Percentiles rank a stretch among this genome's conserved stretches.
phyloP scores from a whole-genome alignment of 2,888 invertebrate species.

The Bursaphelenchus okinawaensis region DNA sequence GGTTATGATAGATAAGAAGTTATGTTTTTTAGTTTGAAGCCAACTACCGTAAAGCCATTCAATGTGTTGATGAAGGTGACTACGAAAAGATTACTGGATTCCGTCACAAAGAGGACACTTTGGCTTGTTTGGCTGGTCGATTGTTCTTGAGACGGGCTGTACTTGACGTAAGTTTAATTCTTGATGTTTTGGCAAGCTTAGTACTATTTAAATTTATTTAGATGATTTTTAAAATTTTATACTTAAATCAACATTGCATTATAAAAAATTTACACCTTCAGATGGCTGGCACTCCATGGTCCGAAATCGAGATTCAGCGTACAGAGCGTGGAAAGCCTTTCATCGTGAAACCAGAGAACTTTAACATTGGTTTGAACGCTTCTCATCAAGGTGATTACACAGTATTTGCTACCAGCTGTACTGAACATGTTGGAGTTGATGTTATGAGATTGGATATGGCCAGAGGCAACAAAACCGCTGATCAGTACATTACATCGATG shows the following conservation, averaged over 20 bases:
- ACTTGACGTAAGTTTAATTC: conserved; percentile 26
- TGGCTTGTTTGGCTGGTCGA: conserved; percentile 50
- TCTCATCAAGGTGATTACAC: conserved; percentile 58
- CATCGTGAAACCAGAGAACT: conserved; percentile 37
- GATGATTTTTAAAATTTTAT: neutral
- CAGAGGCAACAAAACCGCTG: conserved; percentile 52
- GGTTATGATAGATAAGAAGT: neutral
- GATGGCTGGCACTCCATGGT: conserved; percentile 49
- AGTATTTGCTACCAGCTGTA: conserved; percentile 53
- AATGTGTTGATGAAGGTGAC: conserved; percentile 52
- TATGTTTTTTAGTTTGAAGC: conserved; percentile 39
- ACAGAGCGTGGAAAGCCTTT: conserved; percentile 56
- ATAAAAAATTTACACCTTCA: too few species aligned
- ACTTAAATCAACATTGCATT: neutral
- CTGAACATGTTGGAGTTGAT: conserved; percentile 52
- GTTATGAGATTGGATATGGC: conserved; percentile 54
- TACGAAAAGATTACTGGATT: conserved; percentile 42
- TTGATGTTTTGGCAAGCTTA: neutral
- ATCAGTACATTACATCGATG: conserved; percentile 57
- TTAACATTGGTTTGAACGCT: conserved; percentile 51
- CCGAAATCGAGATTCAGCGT: conserved; percentile 46
- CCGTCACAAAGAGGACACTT: conserved; percentile 51
- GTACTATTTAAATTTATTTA: neutral
- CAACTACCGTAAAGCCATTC: conserved; percentile 49
- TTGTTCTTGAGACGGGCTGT: conserved; percentile 49